Conservation (phyloP, 2,113 vertebrate species). For the Rattus rattus region DNA sequence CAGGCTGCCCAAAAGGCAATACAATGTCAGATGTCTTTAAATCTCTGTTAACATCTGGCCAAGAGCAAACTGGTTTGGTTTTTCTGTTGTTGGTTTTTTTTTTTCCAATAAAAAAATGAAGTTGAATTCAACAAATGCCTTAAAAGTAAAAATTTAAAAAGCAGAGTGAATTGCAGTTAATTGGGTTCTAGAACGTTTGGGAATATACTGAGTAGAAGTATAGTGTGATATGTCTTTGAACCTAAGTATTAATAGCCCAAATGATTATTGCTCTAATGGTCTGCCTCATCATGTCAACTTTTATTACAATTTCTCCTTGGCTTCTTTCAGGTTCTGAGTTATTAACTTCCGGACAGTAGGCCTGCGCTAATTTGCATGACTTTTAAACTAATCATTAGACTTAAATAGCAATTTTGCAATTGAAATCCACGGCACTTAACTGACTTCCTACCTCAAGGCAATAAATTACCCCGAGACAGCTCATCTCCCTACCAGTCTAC, state of each 20-base stretch:
- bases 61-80: background rate
- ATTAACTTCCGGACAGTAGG: slow-evolving; percentile 57
- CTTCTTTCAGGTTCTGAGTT: slow-evolving; percentile 56
- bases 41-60: background rate
- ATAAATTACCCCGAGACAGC: slow-evolving; percentile 32
- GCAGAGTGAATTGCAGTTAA: background rate
- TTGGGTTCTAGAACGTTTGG: slow-evolving; percentile 16
- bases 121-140: background rate
- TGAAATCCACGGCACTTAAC: slow-evolving; percentile 58
- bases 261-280: slow-evolving; percentile 20
- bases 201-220: background rate
- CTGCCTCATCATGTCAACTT: slow-evolving; percentile 12
- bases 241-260: background rate
- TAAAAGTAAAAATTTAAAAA: background rate
- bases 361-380: slow-evolving; percentile 67
- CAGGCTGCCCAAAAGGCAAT: background rate
- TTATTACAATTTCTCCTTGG: slow-evolving; percentile 57
- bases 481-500: slow-evolving; percentile 17
- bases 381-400: slow-evolving; percentile 66
- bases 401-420: slow-evolving; percentile 71
- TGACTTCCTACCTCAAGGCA: slow-evolving; percentile 71
- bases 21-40: background rate
- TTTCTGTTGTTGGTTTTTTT: background rate
- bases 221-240: background rate
- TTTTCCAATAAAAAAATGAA: slow-evolving; percentile 17